phyloP scores from a whole-genome alignment of 1,140 invertebrate genomes.

The Drosophila erecta region DNA sequence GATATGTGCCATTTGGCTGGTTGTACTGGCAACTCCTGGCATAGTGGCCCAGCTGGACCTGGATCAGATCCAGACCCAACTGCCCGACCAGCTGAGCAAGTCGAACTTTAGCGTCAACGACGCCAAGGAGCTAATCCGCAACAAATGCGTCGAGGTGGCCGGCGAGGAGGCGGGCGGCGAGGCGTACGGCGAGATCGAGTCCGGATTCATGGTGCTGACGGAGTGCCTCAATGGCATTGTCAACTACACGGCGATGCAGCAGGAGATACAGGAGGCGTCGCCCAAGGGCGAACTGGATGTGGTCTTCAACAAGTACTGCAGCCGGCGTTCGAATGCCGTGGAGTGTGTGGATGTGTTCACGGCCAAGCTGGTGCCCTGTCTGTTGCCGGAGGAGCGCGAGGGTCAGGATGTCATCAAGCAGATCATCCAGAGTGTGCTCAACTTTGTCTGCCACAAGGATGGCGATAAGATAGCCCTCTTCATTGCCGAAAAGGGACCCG shows the following conservation, averaged over 20 bases:
- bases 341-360: slow-evolving; percentile 88
- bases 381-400: slow-evolving; percentile 86
- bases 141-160: slow-evolving; percentile 73
- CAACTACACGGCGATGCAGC: slow-evolving; percentile 85
- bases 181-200: slow-evolving; percentile 62
- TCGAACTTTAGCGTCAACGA: slow-evolving; percentile 50
- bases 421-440: slow-evolving; percentile 88
- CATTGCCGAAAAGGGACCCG: slow-evolving; percentile 90
- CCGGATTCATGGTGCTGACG: slow-evolving; percentile 52
- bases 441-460: slow-evolving; percentile 91
- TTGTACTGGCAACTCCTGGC: slow-evolving; percentile 11
- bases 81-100: slow-evolving; percentile 52
- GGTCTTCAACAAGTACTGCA: slow-evolving; percentile 87
- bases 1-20: neutral
- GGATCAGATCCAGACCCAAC: slow-evolving; percentile 55
- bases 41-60: slow-evolving; percentile 47
- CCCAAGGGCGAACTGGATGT: slow-evolving; percentile 87
- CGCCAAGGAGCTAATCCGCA: slow-evolving; percentile 56
- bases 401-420: slow-evolving; percentile 86
- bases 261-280: slow-evolving; percentile 88
- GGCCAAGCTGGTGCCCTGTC: slow-evolving; percentile 86
- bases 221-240: slow-evolving; percentile 86
- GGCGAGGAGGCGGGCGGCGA: slow-evolving; percentile 62
- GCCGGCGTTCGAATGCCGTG: slow-evolving; percentile 86
- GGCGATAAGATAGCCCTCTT: slow-evolving; percentile 93